Evolutionary conservation across 2,113 vertebrate species (phyloP).

Genomic region (Cephalopterus ornatus): DNA sequence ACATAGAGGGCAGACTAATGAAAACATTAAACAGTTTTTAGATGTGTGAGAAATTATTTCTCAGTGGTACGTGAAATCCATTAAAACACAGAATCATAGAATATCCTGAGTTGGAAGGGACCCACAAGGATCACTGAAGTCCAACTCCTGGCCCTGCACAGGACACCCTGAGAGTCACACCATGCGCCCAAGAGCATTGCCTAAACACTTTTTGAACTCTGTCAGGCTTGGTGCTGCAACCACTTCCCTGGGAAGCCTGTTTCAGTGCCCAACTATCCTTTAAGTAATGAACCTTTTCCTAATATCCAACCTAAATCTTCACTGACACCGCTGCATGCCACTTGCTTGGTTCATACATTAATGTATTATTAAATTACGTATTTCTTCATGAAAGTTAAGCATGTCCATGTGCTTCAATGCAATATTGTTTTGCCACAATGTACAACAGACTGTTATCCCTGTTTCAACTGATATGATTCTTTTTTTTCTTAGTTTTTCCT

Average conservation of each 20-base stretch:
- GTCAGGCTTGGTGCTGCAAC: not conserved
- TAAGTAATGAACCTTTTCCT: not conserved
- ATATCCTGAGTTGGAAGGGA: not conserved
- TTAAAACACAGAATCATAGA: not conserved
- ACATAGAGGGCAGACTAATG: not conserved
- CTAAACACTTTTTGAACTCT: not conserved
- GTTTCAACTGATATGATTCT: not conserved
- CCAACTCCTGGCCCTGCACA: not conserved
- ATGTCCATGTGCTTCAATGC: fast-evolving
- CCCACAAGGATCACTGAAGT: not conserved
- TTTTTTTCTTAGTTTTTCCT: not conserved
- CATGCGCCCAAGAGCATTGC: not conserved
- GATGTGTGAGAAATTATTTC: not conserved
- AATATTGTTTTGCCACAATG: not conserved
- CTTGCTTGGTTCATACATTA: not conserved
- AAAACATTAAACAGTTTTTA: not conserved
- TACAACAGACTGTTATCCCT: not conserved
- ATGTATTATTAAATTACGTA: not conserved
- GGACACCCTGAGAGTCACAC: not conserved
- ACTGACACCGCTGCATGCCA: no score
- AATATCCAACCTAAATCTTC: not conserved
- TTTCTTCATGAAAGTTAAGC: not conserved
- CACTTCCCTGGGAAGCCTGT: not conserved
- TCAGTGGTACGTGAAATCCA: not conserved
- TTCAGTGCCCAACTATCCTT: fast-evolving